Evolutionary conservation across 2,797 vertebrate species (phyloP).

Genomic region (Potorous gilbertii): DNA sequence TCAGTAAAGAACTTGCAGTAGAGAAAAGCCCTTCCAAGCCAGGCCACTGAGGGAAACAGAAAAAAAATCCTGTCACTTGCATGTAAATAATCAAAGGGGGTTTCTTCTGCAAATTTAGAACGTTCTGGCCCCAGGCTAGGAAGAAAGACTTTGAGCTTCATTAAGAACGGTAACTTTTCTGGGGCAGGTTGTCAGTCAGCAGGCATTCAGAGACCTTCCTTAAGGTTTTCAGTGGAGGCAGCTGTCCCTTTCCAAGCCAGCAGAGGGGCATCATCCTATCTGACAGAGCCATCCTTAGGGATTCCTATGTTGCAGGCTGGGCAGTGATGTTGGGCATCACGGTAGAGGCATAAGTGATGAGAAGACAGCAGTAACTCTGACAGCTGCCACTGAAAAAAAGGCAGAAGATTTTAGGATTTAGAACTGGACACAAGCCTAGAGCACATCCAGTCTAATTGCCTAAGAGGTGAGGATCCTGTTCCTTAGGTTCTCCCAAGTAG

Average conservation of each 20-base stretch:
- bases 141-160: background rate
- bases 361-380: background rate
- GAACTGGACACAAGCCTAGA: background rate
- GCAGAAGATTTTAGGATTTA: background rate
- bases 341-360: background rate
- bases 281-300: background rate
- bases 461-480: background rate
- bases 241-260: background rate
- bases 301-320: background rate
- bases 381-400: background rate
- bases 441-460: background rate
- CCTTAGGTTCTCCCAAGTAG: background rate
- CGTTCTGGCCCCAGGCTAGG: background rate
- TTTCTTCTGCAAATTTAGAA: background rate
- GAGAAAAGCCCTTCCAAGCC: background rate
- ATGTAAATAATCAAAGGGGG: background rate
- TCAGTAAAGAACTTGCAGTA: background rate
- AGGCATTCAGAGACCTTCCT: background rate
- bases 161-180: background rate
- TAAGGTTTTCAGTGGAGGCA: background rate
- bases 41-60: background rate
- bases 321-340: background rate
- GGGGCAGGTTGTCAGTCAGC: background rate
- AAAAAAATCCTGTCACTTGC: background rate
- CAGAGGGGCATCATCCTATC: background rate